Base-by-base conservation (phyloP, 2,797 vertebrate genomes). In the Liasis olivaceus region DNA sequence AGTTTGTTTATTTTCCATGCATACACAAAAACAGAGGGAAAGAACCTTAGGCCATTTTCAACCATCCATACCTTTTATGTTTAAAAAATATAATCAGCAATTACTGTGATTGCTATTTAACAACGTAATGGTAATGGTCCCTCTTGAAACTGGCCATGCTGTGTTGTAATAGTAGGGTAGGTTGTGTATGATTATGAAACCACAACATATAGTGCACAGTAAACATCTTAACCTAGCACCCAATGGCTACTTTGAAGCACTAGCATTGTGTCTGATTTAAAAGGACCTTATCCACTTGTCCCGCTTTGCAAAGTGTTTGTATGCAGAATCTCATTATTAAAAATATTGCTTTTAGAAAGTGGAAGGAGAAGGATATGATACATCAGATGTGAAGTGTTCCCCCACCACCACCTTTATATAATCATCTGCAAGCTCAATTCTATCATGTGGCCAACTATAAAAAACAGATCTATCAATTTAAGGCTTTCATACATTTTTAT, bases 291-390 rank as follows among this genome's bases (percentile, higher is more conserved):
- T 93, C 87, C 91, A 88, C 95, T 96, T 96, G 92, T 97, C 96
- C 89, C 94, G 91, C 87, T 93, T 96, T 97, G 72, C 81, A 86
- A 60, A 91, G 81, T 96, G 94, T 96, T 94, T 96, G 93, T 22
- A 95, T 42, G 94, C 94, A 91, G 95, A 96, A 95, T 96, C 95
- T 96, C 95, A 91, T 95, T 93, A 95, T 93, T 87, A 93, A 96
- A 96, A 93, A 94, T 51, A 91, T 87, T 96, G 93, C 63, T 94
- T 96, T 95, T 93, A 90, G 56, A 66, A 93, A 88, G 31, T 64
- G 72, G 36, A 96, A 92, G 94, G 93, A 56, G 7, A 88, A 89
- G 12, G 90, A 14, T 85, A 64, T 85, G 63, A 94, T 96, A 58
- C 17, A 13, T 69, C 5, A 93, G 51, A 92, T 24, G 54, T 88